These are phyloP conservation scores for Stenchaetothrips biformis DNA, from an alignment of 2,888 invertebrate species.

Conservation along the genomic window DNA sequence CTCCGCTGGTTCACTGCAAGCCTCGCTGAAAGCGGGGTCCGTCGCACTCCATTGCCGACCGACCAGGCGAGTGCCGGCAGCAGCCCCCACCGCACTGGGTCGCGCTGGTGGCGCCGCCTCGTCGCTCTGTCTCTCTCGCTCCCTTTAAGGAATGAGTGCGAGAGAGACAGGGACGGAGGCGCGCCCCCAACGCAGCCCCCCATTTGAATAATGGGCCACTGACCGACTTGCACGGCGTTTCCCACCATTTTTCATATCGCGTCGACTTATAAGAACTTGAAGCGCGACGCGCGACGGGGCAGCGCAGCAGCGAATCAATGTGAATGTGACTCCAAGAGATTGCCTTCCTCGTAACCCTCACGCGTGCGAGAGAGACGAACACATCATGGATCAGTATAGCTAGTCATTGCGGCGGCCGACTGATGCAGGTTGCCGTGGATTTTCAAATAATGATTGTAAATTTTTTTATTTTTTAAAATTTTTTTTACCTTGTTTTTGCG, in stretches of 20 bases:
- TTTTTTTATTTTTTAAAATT: no score
- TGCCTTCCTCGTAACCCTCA: no score
- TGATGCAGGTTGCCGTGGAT: no score
- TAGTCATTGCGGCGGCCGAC: no score
- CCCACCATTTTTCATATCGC: background rate
- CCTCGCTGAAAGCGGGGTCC: background rate
- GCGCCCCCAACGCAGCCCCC: background rate
- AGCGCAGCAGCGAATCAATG: no score
- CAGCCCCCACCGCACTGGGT: background rate
- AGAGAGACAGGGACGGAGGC: no score
- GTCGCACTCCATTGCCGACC: background rate
- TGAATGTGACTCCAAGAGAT: no score
- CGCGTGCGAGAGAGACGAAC: background rate
- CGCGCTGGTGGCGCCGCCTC: background rate
- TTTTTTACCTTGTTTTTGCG: no score
- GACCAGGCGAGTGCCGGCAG: background rate
- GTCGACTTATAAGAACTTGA: background rate
- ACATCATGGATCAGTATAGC: background rate
- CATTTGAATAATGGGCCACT: background rate
- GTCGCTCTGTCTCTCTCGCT: background rate
- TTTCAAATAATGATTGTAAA: no score
- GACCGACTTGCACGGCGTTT: background rate
- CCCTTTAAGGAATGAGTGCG: no score
- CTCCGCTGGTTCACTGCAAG: background rate
- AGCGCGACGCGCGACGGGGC: no score